Evolutionary conservation across 2,113 vertebrate genomes (phyloP).

Genomic region (Cacatua alba): DNA sequence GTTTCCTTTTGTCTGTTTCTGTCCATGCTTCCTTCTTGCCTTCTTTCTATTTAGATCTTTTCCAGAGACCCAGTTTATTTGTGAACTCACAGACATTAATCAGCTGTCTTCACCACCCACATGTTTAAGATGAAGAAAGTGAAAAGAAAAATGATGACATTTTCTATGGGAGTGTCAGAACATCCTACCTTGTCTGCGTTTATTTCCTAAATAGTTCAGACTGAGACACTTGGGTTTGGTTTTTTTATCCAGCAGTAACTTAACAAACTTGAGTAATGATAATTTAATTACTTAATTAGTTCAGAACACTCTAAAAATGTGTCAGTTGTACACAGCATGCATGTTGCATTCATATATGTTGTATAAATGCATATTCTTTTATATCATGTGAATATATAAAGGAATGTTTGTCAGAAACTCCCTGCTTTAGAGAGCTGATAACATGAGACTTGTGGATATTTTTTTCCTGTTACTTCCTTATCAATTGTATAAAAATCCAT

Average conservation of each 20-base stretch:
- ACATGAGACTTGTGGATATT: too few species aligned
- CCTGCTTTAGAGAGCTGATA: too few species aligned
- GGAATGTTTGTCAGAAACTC: too few species aligned
- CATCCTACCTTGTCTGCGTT: not conserved
- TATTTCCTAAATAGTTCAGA: slow-evolving; percentile 6
- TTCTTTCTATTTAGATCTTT: not conserved
- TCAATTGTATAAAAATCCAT: not conserved
- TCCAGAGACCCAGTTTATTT: not conserved
- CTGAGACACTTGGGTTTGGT: not conserved
- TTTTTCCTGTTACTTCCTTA: not conserved
- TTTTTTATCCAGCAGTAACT: not conserved
- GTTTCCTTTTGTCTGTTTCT: not conserved
- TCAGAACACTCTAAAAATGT: not conserved
- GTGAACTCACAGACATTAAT: not conserved
- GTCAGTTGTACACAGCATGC: too few species aligned
- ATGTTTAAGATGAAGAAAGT: not conserved
- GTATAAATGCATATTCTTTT: too few species aligned
- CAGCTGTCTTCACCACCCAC: not conserved
- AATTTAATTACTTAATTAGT: not conserved
- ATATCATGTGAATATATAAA: too few species aligned
- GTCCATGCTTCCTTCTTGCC: not conserved
- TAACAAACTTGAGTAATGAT: not conserved
- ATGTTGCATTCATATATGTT: too few species aligned
- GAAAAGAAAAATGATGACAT: not conserved
- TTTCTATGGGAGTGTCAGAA: not conserved